Conservation (phyloP, 2,113 vertebrate species). For the Solenodon paradoxus region DNA sequence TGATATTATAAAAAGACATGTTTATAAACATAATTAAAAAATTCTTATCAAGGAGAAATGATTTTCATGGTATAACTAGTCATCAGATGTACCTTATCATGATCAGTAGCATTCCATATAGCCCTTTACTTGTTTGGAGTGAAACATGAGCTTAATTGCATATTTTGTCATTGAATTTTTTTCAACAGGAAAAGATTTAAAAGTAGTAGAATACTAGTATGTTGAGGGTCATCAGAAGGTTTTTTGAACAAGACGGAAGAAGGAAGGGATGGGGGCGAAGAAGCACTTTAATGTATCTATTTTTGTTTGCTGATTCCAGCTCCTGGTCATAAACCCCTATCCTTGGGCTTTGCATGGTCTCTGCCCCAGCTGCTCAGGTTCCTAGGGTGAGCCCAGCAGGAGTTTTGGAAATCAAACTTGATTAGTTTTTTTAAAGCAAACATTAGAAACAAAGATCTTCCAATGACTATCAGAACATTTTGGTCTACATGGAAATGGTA, state of each 20-base stretch:
- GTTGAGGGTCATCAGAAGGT: too few species aligned
- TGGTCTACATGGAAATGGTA: not conserved
- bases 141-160: not conserved
- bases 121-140: not conserved
- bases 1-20: not conserved
- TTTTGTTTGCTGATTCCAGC: too few species aligned
- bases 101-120: not conserved
- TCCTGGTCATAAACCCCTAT: too few species aligned
- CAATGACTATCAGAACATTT: not conserved
- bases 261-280: too few species aligned
- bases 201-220: not conserved
- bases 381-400: not conserved
- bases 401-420: slow-evolving; percentile 22
- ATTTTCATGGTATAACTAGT: not conserved
- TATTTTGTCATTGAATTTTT: not conserved
- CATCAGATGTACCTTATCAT: not conserved
- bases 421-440: not conserved
- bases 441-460: not conserved
- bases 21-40: not conserved
- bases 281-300: too few species aligned
- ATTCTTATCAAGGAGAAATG: not conserved
- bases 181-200: not conserved
- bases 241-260: too few species aligned
- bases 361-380: too few species aligned
- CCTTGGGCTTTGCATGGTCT: too few species aligned